Evolutionary conservation across 2,888 invertebrate species (phyloP), one percentile per base, ranked within the genome.

Genomic region (Eutolmus rufibarbis): DNA sequence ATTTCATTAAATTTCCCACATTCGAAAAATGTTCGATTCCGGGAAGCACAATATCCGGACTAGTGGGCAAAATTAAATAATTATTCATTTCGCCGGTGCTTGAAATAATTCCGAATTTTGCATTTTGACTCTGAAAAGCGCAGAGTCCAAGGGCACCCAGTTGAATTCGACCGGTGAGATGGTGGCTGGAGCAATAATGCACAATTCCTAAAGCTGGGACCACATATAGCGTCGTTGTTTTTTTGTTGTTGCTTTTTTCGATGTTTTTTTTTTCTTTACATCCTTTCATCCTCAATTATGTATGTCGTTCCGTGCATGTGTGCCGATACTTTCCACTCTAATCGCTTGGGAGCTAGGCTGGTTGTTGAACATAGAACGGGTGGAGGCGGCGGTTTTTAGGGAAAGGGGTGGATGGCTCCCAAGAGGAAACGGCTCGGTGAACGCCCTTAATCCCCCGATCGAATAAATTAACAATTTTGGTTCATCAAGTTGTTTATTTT

Each of bases 381-480:
- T 66, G 28, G 28, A 23, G 19, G 14, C 19, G 9, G 19, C 19
- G 12, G 1, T 66, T 8, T 23, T 19, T 9, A 0, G 0, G 28
- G 23, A 28, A 66, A 4, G 2, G 2, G 28, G 14, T 23, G 66
- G 28, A 1, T 66, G 23, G 14, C 23, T 28, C 51, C 19, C 9
- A 23, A 28, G 16, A 78, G 43, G 8, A 14, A 34, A 40, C 37
- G 12, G 23, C 23, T 66, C 12, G 66, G 66, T 66, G 23, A 66
- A 66, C 28, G 28, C 66, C 28, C 28, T 66, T 66, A 66, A 23
- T 66, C 51, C 66, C 5, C 8, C 66, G 9, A 66, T 78, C 78
- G 43, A 78, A 78, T 78, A 78, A 78, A 43, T 78, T 78, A 78
- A 78, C 78, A 78, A 78, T 78, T 78, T 78, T 78, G 40, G 37